Evolutionary conservation across 2,888 invertebrate species (phyloP), one percentile per base, ranked within the genome.

Genomic region (Baronia brevicornis): DNA sequence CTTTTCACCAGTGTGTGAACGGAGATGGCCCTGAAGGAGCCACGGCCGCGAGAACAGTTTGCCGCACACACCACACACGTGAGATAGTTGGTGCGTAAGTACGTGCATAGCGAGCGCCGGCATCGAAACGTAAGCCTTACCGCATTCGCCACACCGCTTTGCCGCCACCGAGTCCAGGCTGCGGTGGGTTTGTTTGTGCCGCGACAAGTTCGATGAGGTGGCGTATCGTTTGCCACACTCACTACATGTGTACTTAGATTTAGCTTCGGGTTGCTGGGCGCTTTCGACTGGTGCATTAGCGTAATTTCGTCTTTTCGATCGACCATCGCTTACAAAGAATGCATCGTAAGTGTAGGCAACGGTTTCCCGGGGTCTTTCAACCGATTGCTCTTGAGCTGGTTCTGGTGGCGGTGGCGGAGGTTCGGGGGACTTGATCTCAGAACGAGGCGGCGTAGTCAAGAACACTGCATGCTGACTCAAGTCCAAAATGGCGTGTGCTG

Each of bases 91-190:
- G 85, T 98, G 98, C 29, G 97, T 98, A 28, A 98, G 89, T 45
- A 97, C 90, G 80, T 98, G 97, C 97, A 98, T 98, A 27, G 97
- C 95, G 33, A 98, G 87, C 2, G 98, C 97, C 0, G 98, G 98
- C 97, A 98, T 98, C 50, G 95, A 95, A 31, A 98, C 98, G 80
- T 98, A 98, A 7, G 96, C 95, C 77, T 97, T 97, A 51, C 95
- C 95, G 78, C 97, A 98, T 48, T 95, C 95, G 60, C 93, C 92
- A 77, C 98, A 98, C 57, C 95, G 94, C 77, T 96, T 96, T 23
- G 97, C 97, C 43, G 94, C 91, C 54, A 94, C 91, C 5, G 96
- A 96, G 82, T 98, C 97, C 27, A 97, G 87, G 57, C 96, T 95
- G 44, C 96, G 88, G 61, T 96, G 96, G 1, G 96, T 96, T 77